Conservation (phyloP, 2,888 invertebrate genomes). For the Pedicia rivosa region DNA sequence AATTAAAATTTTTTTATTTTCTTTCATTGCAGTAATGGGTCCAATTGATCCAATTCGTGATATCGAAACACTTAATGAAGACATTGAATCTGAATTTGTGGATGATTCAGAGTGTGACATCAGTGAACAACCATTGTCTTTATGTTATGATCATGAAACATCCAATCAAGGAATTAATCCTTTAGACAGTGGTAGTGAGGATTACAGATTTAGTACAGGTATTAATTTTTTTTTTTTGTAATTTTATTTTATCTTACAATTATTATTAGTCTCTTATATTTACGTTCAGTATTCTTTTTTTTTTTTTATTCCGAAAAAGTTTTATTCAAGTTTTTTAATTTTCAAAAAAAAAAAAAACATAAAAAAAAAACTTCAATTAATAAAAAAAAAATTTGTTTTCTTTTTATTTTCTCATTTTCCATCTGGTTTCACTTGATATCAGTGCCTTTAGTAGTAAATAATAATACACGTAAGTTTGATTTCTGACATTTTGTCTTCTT, state of each 20-base stretch:
- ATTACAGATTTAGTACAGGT: slow-evolving; percentile 43
- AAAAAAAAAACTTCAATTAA: no score
- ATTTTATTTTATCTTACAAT: background rate
- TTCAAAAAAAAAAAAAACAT: no score
- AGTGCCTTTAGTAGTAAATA: slow-evolving; percentile 43
- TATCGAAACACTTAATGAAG: slow-evolving; percentile 51
- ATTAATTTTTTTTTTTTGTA: slow-evolving; percentile 11
- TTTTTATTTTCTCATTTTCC: background rate
- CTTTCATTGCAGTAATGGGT: slow-evolving; percentile 27
- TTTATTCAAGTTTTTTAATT: no score
- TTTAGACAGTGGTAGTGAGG: slow-evolving; percentile 46
- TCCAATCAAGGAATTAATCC: slow-evolving; percentile 40
- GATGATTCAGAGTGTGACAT: slow-evolving; percentile 53
- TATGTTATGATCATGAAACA: slow-evolving; percentile 36
- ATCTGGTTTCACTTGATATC: slow-evolving; percentile 9
- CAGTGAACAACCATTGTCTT: slow-evolving; percentile 39
- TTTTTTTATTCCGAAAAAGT: background rate
- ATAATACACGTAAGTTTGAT: slow-evolving; percentile 32
- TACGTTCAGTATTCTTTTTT: slow-evolving; percentile 1
- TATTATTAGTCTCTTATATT: slow-evolving; percentile 3
- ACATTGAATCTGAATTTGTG: slow-evolving; percentile 48
- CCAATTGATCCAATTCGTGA: slow-evolving; percentile 44
- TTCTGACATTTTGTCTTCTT: no score
- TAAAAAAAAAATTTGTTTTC: no score
- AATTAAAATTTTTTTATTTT: no score